These are phyloP conservation scores for Xylocopa sonorina DNA, from an alignment of 1,140 invertebrate species.

Conservation along the genomic window DNA sequence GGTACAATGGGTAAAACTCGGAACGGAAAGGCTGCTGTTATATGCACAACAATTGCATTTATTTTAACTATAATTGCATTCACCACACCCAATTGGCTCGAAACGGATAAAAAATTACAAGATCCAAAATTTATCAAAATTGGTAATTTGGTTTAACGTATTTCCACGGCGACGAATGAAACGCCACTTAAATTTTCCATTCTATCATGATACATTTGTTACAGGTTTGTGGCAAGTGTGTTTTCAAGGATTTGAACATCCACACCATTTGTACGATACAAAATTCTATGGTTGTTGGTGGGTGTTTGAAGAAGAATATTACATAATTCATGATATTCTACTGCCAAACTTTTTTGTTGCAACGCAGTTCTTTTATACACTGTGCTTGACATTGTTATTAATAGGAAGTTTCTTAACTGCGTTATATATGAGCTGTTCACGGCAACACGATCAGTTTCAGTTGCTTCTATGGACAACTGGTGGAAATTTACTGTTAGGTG, in stretches of 20 bases:
- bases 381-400: slow-evolving; percentile 90
- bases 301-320: slow-evolving; percentile 96
- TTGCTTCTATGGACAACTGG: slow-evolving; percentile 88
- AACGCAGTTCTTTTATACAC: slow-evolving; percentile 95
- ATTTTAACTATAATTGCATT: slow-evolving; percentile 93
- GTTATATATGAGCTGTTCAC: slow-evolving; percentile 89
- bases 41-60: slow-evolving; percentile 86
- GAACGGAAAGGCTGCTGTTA: slow-evolving; percentile 87
- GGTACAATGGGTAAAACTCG: slow-evolving; percentile 83
- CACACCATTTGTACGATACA: slow-evolving; percentile 90
- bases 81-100: slow-evolving; percentile 95
- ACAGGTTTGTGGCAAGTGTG: slow-evolving; percentile 97
- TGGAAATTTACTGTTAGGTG: slow-evolving; percentile 86
- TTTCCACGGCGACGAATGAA: background rate
- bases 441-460: slow-evolving; percentile 90
- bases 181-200: slow-evolving; percentile 20
- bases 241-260: slow-evolving; percentile 91
- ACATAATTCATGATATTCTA: slow-evolving; percentile 92
- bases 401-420: slow-evolving; percentile 87
- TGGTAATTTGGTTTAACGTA: slow-evolving; percentile 82
- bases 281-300: slow-evolving; percentile 93
- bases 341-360: slow-evolving; percentile 95
- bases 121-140: slow-evolving; percentile 91
- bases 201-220: slow-evolving; percentile 50
- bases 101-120: slow-evolving; percentile 90